Percentiles rank a stretch among this genome's conserved stretches.
These are phyloP conservation scores for Leptoteleia sp. DNA, from an alignment of 1,140 invertebrate species.

Conservation along the genomic window DNA sequence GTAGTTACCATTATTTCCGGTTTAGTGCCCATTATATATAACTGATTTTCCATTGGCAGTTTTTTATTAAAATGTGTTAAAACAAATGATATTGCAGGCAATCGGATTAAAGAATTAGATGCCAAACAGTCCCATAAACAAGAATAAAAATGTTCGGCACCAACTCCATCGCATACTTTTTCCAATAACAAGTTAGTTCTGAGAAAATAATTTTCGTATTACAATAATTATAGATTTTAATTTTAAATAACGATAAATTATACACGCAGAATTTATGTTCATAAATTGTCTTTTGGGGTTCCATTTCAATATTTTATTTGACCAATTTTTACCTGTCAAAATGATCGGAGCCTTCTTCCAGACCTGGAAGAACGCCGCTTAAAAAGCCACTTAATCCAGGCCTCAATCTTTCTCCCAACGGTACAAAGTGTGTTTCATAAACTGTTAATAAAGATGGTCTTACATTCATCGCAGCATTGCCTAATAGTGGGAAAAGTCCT, in stretches of 20 bases:
- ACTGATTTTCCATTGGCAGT: constrained; percentile 90
- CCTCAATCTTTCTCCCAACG: constrained; percentile 88
- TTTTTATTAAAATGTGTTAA: constrained; percentile 92
- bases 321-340: constrained; percentile 89
- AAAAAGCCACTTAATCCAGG: constrained; percentile 94
- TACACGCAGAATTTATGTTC: too few relatives aligned
- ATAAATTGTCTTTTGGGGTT: too few relatives aligned
- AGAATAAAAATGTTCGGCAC: constrained; percentile 90
- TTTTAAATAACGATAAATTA: too few relatives aligned
- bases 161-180: constrained; percentile 91
- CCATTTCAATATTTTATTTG: too few relatives aligned
- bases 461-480: constrained; percentile 95
- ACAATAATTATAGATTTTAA: too few relatives aligned
- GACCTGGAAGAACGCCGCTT: constrained; percentile 90
- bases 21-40: constrained; percentile 92
- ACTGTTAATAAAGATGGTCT: constrained; percentile 91
- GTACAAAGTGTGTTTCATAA: constrained; percentile 96
- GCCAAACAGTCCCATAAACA: constrained; percentile 94
- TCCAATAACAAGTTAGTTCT: constrained; percentile 90
- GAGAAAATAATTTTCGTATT: constrained; percentile 12
- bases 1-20: constrained; percentile 88
- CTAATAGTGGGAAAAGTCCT: constrained; percentile 94
- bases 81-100: constrained; percentile 92
- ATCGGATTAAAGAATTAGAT: constrained; percentile 90
- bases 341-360: constrained; percentile 96